A percentile compares a stretch with the other conserved stretches of the same genome.
Conservation (phyloP, 1,140 invertebrate genomes). For the Leptinotarsa defecta region DNA sequence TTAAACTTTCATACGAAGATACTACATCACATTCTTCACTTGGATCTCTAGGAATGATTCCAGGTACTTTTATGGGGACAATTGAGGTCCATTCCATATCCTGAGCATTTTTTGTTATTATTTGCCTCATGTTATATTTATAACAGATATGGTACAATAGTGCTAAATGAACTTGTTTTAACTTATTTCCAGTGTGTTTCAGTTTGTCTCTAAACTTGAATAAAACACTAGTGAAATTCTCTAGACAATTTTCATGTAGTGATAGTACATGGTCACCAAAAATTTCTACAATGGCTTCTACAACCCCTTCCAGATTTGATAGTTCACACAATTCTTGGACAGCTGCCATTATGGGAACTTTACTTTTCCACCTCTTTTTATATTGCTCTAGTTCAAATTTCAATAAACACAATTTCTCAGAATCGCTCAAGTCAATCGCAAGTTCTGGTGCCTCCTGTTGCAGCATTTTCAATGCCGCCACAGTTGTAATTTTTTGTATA, state of each 20-base stretch:
- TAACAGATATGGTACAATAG: constrained; percentile 19
- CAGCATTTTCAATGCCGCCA: constrained; percentile 11
- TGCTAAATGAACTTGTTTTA: constrained; percentile 6
- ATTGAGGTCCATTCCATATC: constrained; percentile 25
- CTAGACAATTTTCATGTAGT: constrained; percentile 14
- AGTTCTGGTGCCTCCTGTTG: background rate
- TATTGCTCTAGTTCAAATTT: constrained; percentile 26
- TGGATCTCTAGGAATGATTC: constrained; percentile 14
- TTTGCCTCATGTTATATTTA: constrained; percentile 7
- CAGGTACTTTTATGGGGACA: background rate
- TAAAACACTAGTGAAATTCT: constrained; percentile 5
- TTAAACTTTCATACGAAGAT: constrained; percentile 26
- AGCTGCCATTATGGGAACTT: constrained; percentile 24
- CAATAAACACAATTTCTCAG: constrained; percentile 16
- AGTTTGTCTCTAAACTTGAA: background rate
- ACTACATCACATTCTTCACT: constrained; percentile 26
- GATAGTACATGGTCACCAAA: constrained; percentile 22
- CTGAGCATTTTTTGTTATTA: constrained; percentile 20
- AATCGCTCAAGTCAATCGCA: background rate
- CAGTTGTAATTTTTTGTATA: constrained; percentile 9
- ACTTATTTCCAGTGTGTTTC: background rate
- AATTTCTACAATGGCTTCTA: constrained; percentile 25
- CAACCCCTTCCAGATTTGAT: background rate
- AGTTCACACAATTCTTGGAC: constrained; percentile 22
- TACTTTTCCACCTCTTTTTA: constrained; percentile 28